A percentile compares a stretch with the other conserved stretches of the same genome.
Conservation (phyloP, 2,797 vertebrate species). For the Lagorchestes hirsutus region DNA sequence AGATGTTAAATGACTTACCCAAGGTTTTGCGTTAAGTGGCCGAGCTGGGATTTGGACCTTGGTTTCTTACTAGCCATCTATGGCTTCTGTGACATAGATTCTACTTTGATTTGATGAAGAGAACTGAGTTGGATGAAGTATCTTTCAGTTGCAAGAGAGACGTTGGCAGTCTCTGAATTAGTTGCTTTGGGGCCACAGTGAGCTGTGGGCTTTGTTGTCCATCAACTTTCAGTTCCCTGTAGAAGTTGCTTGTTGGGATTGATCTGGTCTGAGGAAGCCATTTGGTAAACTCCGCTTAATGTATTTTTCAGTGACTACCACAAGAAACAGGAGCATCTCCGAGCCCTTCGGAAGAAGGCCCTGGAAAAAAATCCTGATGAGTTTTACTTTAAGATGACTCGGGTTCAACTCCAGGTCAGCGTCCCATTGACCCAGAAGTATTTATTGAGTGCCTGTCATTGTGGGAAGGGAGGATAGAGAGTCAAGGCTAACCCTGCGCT, state of each 20-base stretch:
- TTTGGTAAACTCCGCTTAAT: background rate
- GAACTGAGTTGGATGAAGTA: background rate
- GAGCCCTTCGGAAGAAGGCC: constrained; percentile 94
- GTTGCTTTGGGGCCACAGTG: constrained; percentile 6
- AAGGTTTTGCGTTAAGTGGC: background rate
- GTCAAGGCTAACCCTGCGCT: background rate
- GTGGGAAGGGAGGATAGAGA: background rate
- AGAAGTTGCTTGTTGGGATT: constrained; percentile 4
- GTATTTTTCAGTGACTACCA: constrained; percentile 91
- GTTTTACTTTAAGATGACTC: constrained; percentile 97
- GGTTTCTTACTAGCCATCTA: background rate
- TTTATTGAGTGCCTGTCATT: constrained; percentile 14
- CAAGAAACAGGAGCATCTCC: constrained; percentile 93
- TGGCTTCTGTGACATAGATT: background rate
- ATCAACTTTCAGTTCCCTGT: constrained; percentile 38
- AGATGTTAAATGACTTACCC: background rate
- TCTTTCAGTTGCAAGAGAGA: background rate
- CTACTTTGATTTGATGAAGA: background rate
- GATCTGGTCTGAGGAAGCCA: background rate
- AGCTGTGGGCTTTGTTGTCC: constrained; percentile 27
- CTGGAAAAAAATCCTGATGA: constrained; percentile 98
- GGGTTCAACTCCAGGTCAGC: constrained; percentile 90
- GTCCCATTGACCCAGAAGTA: background rate
- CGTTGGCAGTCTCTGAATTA: background rate
- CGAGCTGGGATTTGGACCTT: background rate